These are phyloP conservation scores for Corapipo altera DNA, from an alignment of 2,113 vertebrate species.

Conservation along the genomic window DNA sequence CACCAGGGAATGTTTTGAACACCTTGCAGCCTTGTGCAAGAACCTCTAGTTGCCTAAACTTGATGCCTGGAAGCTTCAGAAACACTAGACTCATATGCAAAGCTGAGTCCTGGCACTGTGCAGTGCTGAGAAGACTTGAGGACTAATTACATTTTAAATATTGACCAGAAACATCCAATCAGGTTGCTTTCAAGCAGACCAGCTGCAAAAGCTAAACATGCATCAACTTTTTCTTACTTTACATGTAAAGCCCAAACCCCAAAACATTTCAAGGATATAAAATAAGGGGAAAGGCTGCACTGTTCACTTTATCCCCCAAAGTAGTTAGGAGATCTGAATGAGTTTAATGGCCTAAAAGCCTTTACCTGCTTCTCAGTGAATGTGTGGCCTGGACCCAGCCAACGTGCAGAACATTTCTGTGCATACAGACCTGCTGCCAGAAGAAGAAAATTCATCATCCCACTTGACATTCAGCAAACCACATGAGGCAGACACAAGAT, in stretches of 20 bases:
- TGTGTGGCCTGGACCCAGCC: neutral
- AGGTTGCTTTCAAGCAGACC: neutral
- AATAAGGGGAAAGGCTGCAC: neutral
- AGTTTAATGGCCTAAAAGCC: neutral
- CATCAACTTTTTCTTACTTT: neutral
- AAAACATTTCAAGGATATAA: neutral
- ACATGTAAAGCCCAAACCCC: neutral
- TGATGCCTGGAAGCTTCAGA: neutral
- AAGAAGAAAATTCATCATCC: neutral
- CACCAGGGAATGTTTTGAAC: neutral
- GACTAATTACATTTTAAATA: neutral
- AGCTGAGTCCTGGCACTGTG: neutral
- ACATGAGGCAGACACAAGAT: neutral
- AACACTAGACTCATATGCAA: neutral
- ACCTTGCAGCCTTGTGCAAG: neutral
- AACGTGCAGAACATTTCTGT: neutral
- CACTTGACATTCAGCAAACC: neutral
- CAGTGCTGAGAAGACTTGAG: neutral
- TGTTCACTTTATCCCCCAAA: neutral
- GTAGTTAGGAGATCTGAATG: neutral
- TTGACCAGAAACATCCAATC: neutral
- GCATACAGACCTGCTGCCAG: neutral
- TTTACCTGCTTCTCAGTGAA: neutral
- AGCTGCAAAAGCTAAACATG: neutral
- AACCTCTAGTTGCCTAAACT: neutral